Evolutionary conservation across 2,888 invertebrate species (phyloP).

Genomic region (Meiosimyza decipiens): DNA sequence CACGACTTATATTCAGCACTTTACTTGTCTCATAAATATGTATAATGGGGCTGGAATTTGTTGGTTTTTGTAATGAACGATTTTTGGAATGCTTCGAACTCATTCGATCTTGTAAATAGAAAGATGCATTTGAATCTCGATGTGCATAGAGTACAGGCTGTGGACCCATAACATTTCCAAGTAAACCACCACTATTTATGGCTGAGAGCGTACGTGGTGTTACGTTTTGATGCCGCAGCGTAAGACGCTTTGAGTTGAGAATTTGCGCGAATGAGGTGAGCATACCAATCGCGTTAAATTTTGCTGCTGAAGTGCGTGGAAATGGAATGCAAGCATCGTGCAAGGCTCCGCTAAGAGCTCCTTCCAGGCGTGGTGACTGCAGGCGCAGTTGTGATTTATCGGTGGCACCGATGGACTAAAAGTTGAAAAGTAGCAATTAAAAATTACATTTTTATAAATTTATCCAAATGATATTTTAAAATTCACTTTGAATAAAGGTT

Average conservation of each 20-base stretch:
- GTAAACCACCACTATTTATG: slow-evolving; percentile 69
- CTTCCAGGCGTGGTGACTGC: slow-evolving; percentile 66
- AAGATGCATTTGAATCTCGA: slow-evolving; percentile 74
- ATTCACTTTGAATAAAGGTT: too few species aligned
- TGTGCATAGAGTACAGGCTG: slow-evolving; percentile 61
- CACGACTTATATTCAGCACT: slow-evolving; percentile 82
- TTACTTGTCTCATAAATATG: slow-evolving; percentile 64
- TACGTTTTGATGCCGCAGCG: slow-evolving; percentile 77
- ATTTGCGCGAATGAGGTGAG: slow-evolving; percentile 88
- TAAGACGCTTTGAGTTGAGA: slow-evolving; percentile 75
- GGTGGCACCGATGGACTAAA: slow-evolving; percentile 54
- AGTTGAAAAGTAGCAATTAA: slow-evolving; percentile 8
- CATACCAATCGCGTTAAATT: slow-evolving; percentile 88
- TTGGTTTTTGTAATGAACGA: slow-evolving; percentile 63
- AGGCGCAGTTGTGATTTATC: slow-evolving; percentile 64
- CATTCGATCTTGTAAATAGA: slow-evolving; percentile 80
- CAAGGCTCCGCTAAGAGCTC: slow-evolving; percentile 64
- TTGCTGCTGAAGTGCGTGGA: slow-evolving; percentile 92
- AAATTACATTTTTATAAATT: not conserved
- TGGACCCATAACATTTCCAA: slow-evolving; percentile 66
- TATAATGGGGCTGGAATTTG: slow-evolving; percentile 57
- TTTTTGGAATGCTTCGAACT: slow-evolving; percentile 62
- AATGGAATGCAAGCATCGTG: slow-evolving; percentile 90
- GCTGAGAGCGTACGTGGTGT: slow-evolving; percentile 85
- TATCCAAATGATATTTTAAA: too few species aligned